Evolutionary conservation across 2,888 invertebrate genomes (phyloP).

Genomic region (Stenurella melanura): DNA sequence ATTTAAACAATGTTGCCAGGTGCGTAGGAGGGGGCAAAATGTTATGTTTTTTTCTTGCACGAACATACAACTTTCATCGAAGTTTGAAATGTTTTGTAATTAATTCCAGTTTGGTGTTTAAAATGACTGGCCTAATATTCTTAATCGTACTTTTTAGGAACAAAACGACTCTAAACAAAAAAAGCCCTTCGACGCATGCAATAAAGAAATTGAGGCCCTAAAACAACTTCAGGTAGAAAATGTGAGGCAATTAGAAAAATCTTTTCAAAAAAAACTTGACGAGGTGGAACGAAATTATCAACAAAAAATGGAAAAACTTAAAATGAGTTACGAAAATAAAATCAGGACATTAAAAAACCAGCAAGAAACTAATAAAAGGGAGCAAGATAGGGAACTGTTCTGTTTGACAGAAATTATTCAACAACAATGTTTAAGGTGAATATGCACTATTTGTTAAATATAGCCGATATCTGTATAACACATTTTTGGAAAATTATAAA

Average conservation of each 20-base stretch:
- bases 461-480: no score
- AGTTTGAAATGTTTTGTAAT: no score
- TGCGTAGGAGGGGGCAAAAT: no score
- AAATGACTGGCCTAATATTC: no score
- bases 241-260: slow-evolving; percentile 45
- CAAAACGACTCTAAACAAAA: slow-evolving; percentile 47
- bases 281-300: slow-evolving; percentile 51
- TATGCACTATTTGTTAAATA: neutral
- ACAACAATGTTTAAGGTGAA: slow-evolving; percentile 57
- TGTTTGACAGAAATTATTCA: slow-evolving; percentile 61
- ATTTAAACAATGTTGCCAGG: no score
- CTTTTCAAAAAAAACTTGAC: slow-evolving; percentile 44
- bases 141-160: slow-evolving; percentile 25
- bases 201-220: slow-evolving; percentile 51
- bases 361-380: slow-evolving; percentile 51
- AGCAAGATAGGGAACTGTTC: slow-evolving; percentile 60
- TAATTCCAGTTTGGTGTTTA: no score
- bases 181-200: slow-evolving; percentile 38
- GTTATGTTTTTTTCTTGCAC: no score
- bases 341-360: slow-evolving; percentile 51
- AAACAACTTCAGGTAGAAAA: slow-evolving; percentile 49
- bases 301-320: slow-evolving; percentile 53
- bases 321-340: slow-evolving; percentile 53
- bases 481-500: no score
- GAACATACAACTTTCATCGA: no score